Percentiles rank a stretch among this genome's conserved stretches.
These are phyloP conservation scores for Drosophila atripex DNA, from an alignment of 2,888 invertebrate species.

Conservation along the genomic window DNA sequence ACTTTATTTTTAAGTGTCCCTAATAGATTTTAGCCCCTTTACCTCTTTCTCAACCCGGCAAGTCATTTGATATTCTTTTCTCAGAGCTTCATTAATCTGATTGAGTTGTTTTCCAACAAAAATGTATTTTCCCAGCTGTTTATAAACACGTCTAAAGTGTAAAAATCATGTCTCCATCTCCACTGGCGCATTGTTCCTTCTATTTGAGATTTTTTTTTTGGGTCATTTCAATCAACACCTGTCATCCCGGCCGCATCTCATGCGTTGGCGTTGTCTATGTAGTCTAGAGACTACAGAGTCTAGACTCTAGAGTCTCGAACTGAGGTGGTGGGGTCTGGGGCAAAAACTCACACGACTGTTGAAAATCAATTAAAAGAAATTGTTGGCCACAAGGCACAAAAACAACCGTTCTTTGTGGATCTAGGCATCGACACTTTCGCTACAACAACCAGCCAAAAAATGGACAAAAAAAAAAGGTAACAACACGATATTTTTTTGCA, in stretches of 20 bases:
- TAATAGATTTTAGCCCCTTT: constrained; percentile 9
- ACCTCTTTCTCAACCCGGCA: constrained; percentile 4
- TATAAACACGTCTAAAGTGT: constrained; percentile 53
- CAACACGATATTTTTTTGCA: constrained; percentile 46
- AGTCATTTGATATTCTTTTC: constrained; percentile 39
- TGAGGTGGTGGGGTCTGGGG: background rate
- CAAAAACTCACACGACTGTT: constrained; percentile 52
- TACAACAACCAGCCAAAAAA: constrained; percentile 7
- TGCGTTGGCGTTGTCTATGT: constrained; percentile 64
- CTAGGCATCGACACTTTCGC: constrained; percentile 69
- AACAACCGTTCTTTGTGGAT: constrained; percentile 56
- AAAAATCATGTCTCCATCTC: constrained; percentile 51
- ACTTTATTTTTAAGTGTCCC: constrained; percentile 8
- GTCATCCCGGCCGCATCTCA: constrained; percentile 54
- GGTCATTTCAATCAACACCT: constrained; percentile 78
- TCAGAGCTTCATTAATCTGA: constrained; percentile 38
- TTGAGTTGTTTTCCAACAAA: constrained; percentile 36
- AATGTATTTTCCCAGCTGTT: constrained; percentile 41
- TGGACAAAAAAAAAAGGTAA: background rate
- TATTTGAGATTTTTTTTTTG: constrained; percentile 51
- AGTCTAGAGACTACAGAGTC: constrained; percentile 32
- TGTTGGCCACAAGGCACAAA: constrained; percentile 46
- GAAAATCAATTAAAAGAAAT: constrained; percentile 75
- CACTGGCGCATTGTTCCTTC: constrained; percentile 32
- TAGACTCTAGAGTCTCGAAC: constrained; percentile 14